Percentiles rank a stretch among this genome's conserved stretches.
These are phyloP conservation scores for Mionectes olivaceus DNA, from an alignment of 2,797 vertebrate genomes.

Conservation along the genomic window DNA sequence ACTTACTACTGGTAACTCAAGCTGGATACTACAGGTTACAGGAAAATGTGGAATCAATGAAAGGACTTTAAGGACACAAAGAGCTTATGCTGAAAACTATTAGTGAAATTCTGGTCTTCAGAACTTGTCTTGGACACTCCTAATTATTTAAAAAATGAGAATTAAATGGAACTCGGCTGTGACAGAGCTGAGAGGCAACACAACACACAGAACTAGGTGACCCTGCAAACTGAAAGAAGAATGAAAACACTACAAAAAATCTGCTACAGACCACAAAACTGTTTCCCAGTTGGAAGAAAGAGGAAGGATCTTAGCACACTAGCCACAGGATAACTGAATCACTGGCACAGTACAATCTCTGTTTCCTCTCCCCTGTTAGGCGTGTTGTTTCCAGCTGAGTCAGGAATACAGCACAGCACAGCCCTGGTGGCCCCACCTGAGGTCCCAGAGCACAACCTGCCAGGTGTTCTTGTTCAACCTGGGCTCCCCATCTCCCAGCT, in stretches of 20 bases:
- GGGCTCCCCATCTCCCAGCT: not conserved
- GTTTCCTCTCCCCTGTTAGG: not conserved
- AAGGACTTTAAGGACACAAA: not conserved
- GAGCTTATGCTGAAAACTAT: not conserved
- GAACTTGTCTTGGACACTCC: not conserved
- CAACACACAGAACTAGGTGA: not conserved
- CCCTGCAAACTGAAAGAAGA: not conserved
- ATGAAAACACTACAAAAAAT: not conserved
- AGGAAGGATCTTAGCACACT: not conserved
- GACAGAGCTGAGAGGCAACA: not conserved
- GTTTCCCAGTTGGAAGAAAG: not conserved
- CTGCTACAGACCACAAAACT: not conserved
- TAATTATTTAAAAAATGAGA: not conserved
- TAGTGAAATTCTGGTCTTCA: not conserved
- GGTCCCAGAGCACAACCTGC: not conserved
- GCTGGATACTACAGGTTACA: not conserved
- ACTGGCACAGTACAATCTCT: not conserved
- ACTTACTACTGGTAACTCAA: not conserved
- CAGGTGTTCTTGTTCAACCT: not conserved
- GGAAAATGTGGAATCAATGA: not conserved
- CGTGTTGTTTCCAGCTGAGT: not conserved
- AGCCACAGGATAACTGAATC: not conserved
- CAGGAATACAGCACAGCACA: not conserved
- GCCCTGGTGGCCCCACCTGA: fast-evolving
- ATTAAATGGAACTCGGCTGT: not conserved